Base-by-base conservation (phyloP, 92 coral and sea anemone species). In the Scolanthus callimorphus region DNA sequence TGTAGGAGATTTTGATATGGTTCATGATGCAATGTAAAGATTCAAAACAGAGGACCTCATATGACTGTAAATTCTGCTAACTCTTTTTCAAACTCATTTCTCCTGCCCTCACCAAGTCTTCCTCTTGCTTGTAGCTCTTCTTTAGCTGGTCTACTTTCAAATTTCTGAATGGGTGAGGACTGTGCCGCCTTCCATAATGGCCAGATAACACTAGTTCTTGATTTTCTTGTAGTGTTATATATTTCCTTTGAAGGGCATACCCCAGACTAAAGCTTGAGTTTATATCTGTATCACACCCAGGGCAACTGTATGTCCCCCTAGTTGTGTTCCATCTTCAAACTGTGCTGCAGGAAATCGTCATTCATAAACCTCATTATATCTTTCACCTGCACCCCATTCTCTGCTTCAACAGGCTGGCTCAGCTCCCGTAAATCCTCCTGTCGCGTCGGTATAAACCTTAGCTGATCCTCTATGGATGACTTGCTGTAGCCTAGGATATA, bases 41-140 rank as follows among this genome's bases (percentile, higher is more conserved):
- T 38, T 69, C 67, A 48, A 69, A 69, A 44, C 48, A 69, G 30
- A 69, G 64, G 2, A 69, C 76, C 45, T 69, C 76, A 58, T 69
- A 69, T 1, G 19, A 0, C 17, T 68, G 34, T 10, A 68, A 48
- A n/a, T n/a, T 70, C 77, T 2, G 65, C 22, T 39, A 73, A 27
- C 4, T 53, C 58, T 13, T 62, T 43, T n/a, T 39, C 11, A 2
- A 62, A 50, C 0, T 63, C 62, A 4, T 39, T 11, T 56, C 30
- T 67, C 44, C n/a, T 55, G 1, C 25, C 56, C 23, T 27, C 45
- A 20, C 20, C 17, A 0, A 26, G 12, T 12, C 12, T n/a, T 1
- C 70, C 79, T 41, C 69, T 63, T 0, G 51, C 79, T 29, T 13
- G 21, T 1, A 70, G 59, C 15, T 70, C 77, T 1, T 9, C 55